Evolutionary conservation across 2,888 invertebrate genomes (phyloP).

Genomic region (Zelleria hepariella): DNA sequence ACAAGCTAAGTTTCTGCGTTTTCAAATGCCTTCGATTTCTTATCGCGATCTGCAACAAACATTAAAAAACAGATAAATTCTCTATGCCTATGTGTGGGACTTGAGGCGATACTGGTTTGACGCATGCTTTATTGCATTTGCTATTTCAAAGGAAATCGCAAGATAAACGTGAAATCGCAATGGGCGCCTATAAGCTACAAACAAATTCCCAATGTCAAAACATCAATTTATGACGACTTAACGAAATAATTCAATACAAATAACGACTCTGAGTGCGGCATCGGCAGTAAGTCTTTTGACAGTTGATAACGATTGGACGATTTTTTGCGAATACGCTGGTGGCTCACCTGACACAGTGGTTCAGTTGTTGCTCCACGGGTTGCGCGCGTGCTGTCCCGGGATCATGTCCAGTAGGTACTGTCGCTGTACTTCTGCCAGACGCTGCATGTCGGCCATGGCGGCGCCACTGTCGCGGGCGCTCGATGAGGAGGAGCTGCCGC

Average conservation of each 20-base stretch:
- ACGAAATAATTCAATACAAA: too few species aligned
- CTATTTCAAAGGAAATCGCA: too few species aligned
- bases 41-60: constrained; percentile 5
- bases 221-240: too few species aligned
- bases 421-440: constrained; percentile 90
- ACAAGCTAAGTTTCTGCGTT: constrained; percentile 16
- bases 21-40: constrained; percentile 14
- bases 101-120: too few species aligned
- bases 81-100: not conserved
- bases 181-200: too few species aligned
- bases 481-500: constrained; percentile 37
- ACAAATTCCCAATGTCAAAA: too few species aligned
- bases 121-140: too few species aligned
- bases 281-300: too few species aligned
- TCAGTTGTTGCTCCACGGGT: constrained; percentile 58
- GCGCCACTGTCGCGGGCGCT: constrained; percentile 43
- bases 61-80: not conserved
- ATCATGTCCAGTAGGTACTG: constrained; percentile 98
- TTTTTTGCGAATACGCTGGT: too few species aligned
- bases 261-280: too few species aligned
- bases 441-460: constrained; percentile 81
- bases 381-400: constrained; percentile 69
- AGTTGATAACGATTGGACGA: too few species aligned
- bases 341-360: not conserved
- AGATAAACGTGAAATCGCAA: too few species aligned